These are phyloP conservation scores for Conus canariensis DNA, from an alignment of 2,888 invertebrate genomes.

Conservation along the genomic window DNA sequence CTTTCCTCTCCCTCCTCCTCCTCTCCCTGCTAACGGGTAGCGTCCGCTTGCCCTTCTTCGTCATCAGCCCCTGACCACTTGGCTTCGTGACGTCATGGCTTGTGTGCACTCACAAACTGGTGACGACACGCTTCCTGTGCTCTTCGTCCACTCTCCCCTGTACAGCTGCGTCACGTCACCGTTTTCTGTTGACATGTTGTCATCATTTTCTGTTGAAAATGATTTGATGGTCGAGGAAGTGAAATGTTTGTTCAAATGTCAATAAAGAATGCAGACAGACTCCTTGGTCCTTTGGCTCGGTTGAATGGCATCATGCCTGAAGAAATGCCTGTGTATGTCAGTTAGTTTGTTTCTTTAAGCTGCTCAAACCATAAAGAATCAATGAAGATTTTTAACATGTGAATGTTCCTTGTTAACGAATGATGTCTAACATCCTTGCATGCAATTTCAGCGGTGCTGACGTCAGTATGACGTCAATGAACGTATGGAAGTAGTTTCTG, in stretches of 20 bases:
- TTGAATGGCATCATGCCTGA: too few relatives aligned
- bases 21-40: background rate
- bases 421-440: background rate
- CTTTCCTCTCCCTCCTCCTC: background rate
- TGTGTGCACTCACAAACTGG: slow-evolving; percentile 46
- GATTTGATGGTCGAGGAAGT: background rate
- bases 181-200: slow-evolving; percentile 27
- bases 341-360: background rate
- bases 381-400: too few relatives aligned
- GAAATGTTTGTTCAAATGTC: background rate
- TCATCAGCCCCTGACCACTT: slow-evolving; percentile 1
- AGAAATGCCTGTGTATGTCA: too few relatives aligned
- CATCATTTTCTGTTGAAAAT: slow-evolving; percentile 7
- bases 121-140: slow-evolving; percentile 44
- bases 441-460: too few relatives aligned
- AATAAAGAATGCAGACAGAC: background rate
- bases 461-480: too few relatives aligned
- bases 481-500: too few relatives aligned
- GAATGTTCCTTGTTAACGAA: background rate
- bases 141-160: slow-evolving; percentile 45
- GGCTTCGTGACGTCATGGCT: slow-evolving; percentile 36
- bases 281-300: too few relatives aligned
- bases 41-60: slow-evolving; percentile 1
- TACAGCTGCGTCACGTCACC: slow-evolving; percentile 39
- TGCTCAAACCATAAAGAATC: background rate